A percentile compares a stretch with the other conserved stretches of the same genome.
Conservation (phyloP, 2,797 vertebrate species). For the Platalea minor region DNA sequence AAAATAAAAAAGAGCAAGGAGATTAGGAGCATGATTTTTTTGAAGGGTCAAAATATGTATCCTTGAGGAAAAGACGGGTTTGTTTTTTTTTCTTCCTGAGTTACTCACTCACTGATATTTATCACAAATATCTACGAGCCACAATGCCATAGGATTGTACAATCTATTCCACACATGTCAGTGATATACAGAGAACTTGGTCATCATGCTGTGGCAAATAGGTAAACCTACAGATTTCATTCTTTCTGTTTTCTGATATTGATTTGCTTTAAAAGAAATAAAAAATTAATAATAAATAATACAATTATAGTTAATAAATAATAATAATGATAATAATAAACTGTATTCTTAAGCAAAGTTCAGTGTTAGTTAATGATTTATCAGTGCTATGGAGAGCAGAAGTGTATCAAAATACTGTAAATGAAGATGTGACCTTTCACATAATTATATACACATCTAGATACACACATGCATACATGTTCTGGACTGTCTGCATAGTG, state of each 20-base stretch:
- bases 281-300: not conserved
- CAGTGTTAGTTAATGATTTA: not conserved
- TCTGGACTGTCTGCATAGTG: not conserved
- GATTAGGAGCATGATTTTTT: not conserved
- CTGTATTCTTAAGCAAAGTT: not conserved
- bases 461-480: fast-evolving
- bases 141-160: not conserved
- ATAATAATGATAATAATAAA: not conserved
- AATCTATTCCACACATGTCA: not conserved
- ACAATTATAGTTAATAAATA: not conserved
- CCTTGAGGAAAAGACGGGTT: not conserved
- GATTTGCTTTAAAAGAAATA: not conserved
- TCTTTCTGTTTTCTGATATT: not conserved
- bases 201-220: not conserved
- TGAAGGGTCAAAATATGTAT: not conserved
- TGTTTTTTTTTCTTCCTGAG: not conserved
- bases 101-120: not conserved
- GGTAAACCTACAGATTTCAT: not conserved
- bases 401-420: not conserved
- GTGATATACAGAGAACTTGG: not conserved
- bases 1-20: not conserved
- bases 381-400: not conserved
- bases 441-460: not conserved
- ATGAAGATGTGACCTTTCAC: not conserved
- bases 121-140: not conserved